Evolutionary conservation across 2,888 invertebrate genomes (phyloP).

Genomic region (Hypolimnas misippus): DNA sequence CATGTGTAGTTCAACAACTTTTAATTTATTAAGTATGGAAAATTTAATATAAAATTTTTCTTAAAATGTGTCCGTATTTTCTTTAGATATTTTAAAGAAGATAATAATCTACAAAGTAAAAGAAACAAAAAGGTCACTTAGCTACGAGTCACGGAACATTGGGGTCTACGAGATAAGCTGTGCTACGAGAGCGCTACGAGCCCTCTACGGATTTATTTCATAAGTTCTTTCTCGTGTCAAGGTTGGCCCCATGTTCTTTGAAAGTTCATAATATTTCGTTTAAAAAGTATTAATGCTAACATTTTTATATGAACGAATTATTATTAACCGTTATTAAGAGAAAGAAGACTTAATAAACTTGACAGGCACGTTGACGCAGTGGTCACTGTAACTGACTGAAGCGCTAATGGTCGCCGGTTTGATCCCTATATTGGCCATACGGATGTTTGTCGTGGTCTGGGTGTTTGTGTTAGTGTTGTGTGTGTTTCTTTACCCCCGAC

Average conservation of each 20-base stretch:
- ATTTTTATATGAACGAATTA: not conserved
- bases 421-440: no score
- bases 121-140: constrained; percentile 9
- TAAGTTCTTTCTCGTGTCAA: constrained; percentile 3
- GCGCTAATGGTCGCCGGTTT: no score
- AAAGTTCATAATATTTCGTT: not conserved
- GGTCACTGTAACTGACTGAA: no score
- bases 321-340: no score
- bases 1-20: no score
- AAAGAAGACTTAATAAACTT: no score
- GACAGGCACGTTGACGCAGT: no score
- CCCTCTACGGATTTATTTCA: constrained; percentile 13
- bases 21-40: no score
- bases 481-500: no score
- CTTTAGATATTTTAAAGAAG: not conserved
- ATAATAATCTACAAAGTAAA: constrained; percentile 9
- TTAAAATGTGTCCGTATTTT: not conserved
- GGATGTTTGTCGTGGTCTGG: no score
- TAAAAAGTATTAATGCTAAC: not conserved
- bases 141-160: constrained; percentile 7
- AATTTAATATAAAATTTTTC: not conserved
- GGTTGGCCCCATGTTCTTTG: not conserved
- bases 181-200: constrained; percentile 11
- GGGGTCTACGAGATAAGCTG: constrained; percentile 14
- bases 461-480: no score